These are phyloP conservation scores for Polydrusus pterygomalis DNA, from an alignment of 2,888 invertebrate species.

Conservation along the genomic window DNA sequence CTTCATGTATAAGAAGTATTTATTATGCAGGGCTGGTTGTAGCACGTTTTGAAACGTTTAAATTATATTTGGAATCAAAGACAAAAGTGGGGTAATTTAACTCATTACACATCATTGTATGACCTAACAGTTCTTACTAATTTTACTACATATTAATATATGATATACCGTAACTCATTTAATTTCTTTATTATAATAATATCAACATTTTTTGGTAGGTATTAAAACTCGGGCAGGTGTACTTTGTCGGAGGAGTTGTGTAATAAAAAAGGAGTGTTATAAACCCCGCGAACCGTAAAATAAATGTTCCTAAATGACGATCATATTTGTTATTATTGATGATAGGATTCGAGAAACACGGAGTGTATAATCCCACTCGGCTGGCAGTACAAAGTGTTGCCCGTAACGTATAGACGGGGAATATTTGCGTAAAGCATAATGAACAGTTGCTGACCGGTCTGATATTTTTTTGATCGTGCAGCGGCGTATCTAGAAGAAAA, in stretches of 20 bases:
- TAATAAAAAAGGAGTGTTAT: conserved; percentile 40
- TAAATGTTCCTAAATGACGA: conserved; percentile 59
- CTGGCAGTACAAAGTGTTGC: conserved; percentile 37
- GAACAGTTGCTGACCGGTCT: conserved; percentile 60
- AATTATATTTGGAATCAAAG: no score
- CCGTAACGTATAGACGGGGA: conserved; percentile 54
- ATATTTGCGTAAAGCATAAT: conserved; percentile 66
- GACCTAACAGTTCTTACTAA: no score
- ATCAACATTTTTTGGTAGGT: no score
- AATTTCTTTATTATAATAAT: no score
- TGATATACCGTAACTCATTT: no score
- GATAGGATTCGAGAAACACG: conserved; percentile 69
- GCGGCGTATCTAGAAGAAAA: conserved; percentile 16
- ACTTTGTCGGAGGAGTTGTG: conserved; percentile 23
- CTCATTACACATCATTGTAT: no score
- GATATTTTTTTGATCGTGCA: conserved; percentile 47
- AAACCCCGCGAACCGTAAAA: conserved; percentile 47
- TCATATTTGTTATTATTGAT: conserved; percentile 70
- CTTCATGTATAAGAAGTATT: background rate
- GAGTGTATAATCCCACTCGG: conserved; percentile 65
- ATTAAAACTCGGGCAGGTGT: conserved; percentile 58
- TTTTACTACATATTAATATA: no score
- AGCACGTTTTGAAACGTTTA: no score
- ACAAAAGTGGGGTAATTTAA: no score
- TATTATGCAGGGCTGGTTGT: no score